Evolutionary conservation across 2,797 vertebrate species (phyloP), one percentile per base, ranked within the genome.

Genomic region (Ambastaia sidthimunki): DNA sequence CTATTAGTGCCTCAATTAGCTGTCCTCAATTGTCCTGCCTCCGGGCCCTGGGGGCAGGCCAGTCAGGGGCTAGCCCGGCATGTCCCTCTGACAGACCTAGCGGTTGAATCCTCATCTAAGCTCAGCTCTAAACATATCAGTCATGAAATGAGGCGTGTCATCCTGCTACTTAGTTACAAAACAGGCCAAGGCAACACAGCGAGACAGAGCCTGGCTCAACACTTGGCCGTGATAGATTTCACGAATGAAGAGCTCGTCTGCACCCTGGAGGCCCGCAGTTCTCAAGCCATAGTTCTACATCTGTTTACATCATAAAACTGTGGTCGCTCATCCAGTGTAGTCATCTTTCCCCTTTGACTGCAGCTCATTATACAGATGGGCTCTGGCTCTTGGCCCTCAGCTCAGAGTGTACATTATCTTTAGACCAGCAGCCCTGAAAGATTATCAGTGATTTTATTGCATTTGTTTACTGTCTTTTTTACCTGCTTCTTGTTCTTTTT

Each of bases 121-220:
- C 48, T 23, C 62, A 55, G 55, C 73, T 74, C 34, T n/a, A 68
- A 65, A 80, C 60, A 48, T 18, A 76, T 82, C 67, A 84, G 76
- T 83, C 41, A 50, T 52, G 67, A 74, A 76, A 74, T 80, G 73
- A 85, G 71, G 69, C 62, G n/a, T 71, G 80, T 86, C 78, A 85
- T 84, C 80, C 79, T 69, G 52, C 72, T 63, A 59, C 77, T 83
- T 86, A 84, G 84, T 85, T 88, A 80, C 62, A 78, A 75, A 68
- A 60, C 66, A 78, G 71, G 77, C 78, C 50, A 65, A 76, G 72
- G 18, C 41, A 19, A 63, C 11, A 21, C 21, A 79, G 75, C 16
- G 65, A 83, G 76, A 57, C 78, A 74, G 10, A 41, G 18, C 21
- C 60, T 62, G 37, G 74, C 79, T 71, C 57, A 62, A 78, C 21